Evolutionary conservation across 1,140 invertebrate genomes (phyloP), one percentile per base, ranked within the genome.

Genomic region (Copidosoma floridanum): DNA sequence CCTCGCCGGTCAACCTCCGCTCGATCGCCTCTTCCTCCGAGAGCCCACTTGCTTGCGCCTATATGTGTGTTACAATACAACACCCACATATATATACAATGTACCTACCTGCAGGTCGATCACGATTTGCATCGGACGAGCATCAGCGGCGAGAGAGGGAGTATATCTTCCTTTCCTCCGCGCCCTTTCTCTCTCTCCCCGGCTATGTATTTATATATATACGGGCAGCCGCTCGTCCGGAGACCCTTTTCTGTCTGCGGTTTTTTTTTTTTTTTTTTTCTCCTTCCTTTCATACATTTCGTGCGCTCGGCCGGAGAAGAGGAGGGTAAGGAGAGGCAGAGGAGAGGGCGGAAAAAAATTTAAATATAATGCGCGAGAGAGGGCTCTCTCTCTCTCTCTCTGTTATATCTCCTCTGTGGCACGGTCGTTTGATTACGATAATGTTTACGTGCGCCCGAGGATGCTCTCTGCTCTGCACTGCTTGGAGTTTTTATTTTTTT

Each of bases 91-190:
- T n/a, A n/a, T n/a, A n/a, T n/a, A n/a, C n/a, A n/a, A n/a, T n/a
- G n/a, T n/a, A n/a, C n/a, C n/a, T 53, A 60, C 24, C 50, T 53
- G 43, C 57, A 47, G 50, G 50, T 53, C 50, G 50, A 60, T 60
- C 57, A 53, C 50, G 57, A 60, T 60, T 60, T 60, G 41, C 57
- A 60, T 60, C 51, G 37, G 8, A 29, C 29, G 37, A 40, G 40
- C 24, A n/a, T n/a, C n/a, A n/a, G n/a, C n/a, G n/a, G 51, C 3
- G 20, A 23, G 20, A 27, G 44, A 47, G 44, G 24, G 46, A 51
- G 54, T 16, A 29, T 21, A 14, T 12, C 46, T 27, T n/a, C 11
- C 3, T 3, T n/a, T 51, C 27, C 18, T 51, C 29, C 48, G 7
- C 23, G 23, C 11, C 24, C 1, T 10, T 0, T 38, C 18, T 24